Evolutionary conservation across 2,113 vertebrate genomes (phyloP).

Genomic region (Emberiza fucata): DNA sequence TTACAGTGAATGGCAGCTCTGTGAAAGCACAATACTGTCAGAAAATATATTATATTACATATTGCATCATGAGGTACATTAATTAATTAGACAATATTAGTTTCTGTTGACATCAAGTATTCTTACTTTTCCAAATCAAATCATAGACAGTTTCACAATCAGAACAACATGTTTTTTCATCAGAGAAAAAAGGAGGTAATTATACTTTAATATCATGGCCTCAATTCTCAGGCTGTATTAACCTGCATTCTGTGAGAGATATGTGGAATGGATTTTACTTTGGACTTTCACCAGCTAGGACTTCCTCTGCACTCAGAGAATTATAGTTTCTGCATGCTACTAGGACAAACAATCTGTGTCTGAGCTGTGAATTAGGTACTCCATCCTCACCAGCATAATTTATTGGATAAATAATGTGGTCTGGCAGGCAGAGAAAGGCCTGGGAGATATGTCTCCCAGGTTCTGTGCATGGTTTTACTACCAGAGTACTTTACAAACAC

Average conservation of each 20-base stretch:
- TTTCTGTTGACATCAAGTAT: constrained; percentile 54
- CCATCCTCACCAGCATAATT: background rate
- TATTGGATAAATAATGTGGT: background rate
- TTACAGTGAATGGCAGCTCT: constrained; percentile 41
- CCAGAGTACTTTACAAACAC: background rate
- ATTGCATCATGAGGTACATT: constrained; percentile 37
- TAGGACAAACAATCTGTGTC: background rate
- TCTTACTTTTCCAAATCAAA: constrained; percentile 50
- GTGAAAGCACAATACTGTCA: constrained; percentile 19
- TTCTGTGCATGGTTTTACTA: background rate
- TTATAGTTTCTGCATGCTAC: background rate
- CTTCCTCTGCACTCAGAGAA: background rate
- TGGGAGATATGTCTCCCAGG: background rate
- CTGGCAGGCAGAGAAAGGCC: background rate
- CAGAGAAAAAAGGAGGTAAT: background rate
- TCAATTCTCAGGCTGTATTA: background rate
- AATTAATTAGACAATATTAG: constrained; percentile 65
- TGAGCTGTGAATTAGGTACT: background rate
- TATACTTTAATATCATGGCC: background rate
- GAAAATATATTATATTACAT: constrained; percentile 55
- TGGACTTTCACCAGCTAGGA: background rate
- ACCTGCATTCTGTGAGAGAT: background rate
- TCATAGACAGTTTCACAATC: constrained; percentile 13
- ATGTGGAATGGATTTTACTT: background rate
- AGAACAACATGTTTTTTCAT: constrained; percentile 8